These are phyloP conservation scores for Microhierax caerulescens DNA, from an alignment of 2,797 vertebrate species.

Conservation along the genomic window DNA sequence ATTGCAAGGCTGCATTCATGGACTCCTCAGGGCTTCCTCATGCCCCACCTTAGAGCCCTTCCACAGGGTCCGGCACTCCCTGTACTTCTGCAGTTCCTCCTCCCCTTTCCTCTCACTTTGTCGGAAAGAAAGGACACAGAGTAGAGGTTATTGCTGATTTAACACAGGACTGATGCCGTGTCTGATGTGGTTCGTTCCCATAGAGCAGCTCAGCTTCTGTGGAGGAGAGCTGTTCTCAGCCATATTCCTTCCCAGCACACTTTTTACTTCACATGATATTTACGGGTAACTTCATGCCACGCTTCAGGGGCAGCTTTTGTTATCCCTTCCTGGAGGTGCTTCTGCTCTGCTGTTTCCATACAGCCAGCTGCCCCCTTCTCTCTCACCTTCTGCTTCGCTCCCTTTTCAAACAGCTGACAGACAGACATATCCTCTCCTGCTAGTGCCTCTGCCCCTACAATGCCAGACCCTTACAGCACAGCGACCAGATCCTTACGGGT, in stretches of 20 bases:
- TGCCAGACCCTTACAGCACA: not conserved
- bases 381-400: not conserved
- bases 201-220: not conserved
- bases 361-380: not conserved
- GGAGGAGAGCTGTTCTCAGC: not conserved
- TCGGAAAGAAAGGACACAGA: not conserved
- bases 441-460: not conserved
- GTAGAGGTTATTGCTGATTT: not conserved
- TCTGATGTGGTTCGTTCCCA: not conserved
- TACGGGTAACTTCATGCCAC: not conserved
- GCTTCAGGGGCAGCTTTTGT: not conserved
- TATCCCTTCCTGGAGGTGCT: not conserved
- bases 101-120: not conserved
- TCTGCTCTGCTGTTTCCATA: not conserved
- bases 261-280: not conserved
- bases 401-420: not conserved
- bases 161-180: not conserved
- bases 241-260: not conserved
- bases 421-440: not conserved
- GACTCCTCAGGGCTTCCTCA: not conserved
- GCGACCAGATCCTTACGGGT: not conserved
- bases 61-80: accelerated
- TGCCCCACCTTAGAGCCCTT: not conserved
- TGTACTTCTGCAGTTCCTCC: not conserved
- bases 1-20: not conserved